Base-by-base conservation (phyloP, 2,113 vertebrate species). In the Noturus placidus region DNA sequence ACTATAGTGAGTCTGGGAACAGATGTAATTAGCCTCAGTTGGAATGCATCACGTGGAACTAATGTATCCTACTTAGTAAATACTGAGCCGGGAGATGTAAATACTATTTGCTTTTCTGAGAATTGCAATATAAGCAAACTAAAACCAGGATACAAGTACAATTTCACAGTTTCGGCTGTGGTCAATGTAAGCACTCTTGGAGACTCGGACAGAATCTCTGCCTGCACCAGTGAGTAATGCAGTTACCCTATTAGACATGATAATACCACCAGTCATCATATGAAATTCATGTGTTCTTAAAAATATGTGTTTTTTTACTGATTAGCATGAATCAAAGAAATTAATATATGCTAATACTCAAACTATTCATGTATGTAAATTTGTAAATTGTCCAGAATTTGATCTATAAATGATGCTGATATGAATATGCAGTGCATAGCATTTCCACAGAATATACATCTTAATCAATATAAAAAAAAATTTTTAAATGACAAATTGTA, bases 171-270 rank as follows among this genome's bases (percentile, higher is more conserved):
- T 35, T 56, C 8, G 46, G 87, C 91, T 86, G 76, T 88, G 52
- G 90, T 92, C 52, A 81, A 87, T 63, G 0, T 56, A 11, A 88
- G 65, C 27, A 46, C 17, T 54, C 38, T 9, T 50, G 87, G 91
- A 61, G 38, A 33, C 5, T 20, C 89, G 33, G 8, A 0, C 30
- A 46, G 0, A 5, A 42, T 56, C 63, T 30, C 14, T 27, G 8
- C 9, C 54, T 91, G 63, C 70, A 92, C 90, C 83, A 89, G 91
- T 92, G 84, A 91, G 91, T 89, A 27, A 69, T 35, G 5, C 82
- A 54, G 15, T 69, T 67, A 30, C n/a, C 46, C 17, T 84, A 52
- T 84, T 84, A 63, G 42, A 19, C 25, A 50, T 4, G 0, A 65
- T 82, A 82, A 65, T 63, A n/a, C 38, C 1, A 63, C 0, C 14